Evolutionary conservation across 2,113 vertebrate genomes (phyloP).

Genomic region (Burhinus oedicnemus): DNA sequence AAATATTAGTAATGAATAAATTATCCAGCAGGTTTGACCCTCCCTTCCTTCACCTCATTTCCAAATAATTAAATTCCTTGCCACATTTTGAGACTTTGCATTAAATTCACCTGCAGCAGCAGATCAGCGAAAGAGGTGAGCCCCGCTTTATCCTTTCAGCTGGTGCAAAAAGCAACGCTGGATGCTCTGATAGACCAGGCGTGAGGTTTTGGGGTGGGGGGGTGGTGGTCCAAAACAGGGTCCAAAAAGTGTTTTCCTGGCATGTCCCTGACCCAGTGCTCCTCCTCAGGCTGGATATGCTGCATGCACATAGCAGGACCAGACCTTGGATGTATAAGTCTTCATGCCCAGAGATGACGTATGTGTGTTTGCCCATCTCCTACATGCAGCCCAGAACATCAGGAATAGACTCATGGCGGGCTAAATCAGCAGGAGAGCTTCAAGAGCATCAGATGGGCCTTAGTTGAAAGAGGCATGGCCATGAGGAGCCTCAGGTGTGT

Average conservation of each 20-base stretch:
- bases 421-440: neutral
- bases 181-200: neutral
- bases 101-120: neutral
- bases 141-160: rapidly evolving
- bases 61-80: slow-evolving; percentile 42
- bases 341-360: rapidly evolving
- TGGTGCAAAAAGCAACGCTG: too few relatives aligned
- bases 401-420: neutral
- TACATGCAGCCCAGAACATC: neutral
- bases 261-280: rapidly evolving
- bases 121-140: neutral
- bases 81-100: neutral
- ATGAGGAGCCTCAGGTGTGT: neutral
- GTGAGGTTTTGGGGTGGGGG: neutral
- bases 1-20: slow-evolving; percentile 64
- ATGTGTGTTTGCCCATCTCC: rapidly evolving
- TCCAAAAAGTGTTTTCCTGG: neutral
- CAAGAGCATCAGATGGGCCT: neutral
- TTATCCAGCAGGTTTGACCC: slow-evolving; percentile 8
- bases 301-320: rapidly evolving
- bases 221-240: neutral
- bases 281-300: neutral
- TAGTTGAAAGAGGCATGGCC: neutral
- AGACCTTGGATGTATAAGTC: too few relatives aligned
- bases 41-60: slow-evolving; percentile 18